phyloP scores from a whole-genome alignment of 2,888 invertebrate species.

The Netelia fuscicornis region DNA sequence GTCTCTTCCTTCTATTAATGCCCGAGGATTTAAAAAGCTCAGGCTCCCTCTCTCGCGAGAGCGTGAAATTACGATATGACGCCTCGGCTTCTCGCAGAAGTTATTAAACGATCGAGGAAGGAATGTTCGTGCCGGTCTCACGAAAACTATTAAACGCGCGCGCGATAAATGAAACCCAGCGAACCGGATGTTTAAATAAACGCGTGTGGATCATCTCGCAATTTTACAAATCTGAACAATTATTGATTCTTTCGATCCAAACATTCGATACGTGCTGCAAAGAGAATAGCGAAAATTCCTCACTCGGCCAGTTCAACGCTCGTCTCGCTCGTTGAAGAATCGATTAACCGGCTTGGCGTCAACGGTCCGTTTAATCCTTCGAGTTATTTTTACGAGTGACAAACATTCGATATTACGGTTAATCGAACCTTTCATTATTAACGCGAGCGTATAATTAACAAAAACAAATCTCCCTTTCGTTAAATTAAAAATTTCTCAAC shows the following conservation, averaged over 20 bases:
- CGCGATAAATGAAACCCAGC: conserved; percentile 18
- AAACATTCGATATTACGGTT: conserved; percentile 10
- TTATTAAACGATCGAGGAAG: conserved; percentile 57
- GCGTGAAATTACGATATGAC: conserved; percentile 77
- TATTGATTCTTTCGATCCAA: neutral
- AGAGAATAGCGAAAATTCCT: conserved; percentile 70
- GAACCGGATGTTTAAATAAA: neutral
- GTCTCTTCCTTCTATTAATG: conserved; percentile 44
- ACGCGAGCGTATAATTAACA: neutral
- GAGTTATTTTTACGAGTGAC: conserved; percentile 5
- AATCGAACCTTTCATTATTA: neutral
- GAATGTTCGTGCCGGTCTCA: conserved; percentile 61
- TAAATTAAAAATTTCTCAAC: neutral
- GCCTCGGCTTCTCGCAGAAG: conserved; percentile 60
- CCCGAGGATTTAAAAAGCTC: conserved; percentile 25
- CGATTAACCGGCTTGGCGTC: conserved; percentile 69
- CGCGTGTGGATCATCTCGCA: neutral
- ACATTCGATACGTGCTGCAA: neutral
- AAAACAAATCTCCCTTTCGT: neutral
- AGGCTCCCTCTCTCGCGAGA: conserved; percentile 67
- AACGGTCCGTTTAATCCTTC: conserved; percentile 14
- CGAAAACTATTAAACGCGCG: conserved; percentile 40
- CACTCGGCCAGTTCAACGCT: conserved; percentile 71
- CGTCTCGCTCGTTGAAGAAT: conserved; percentile 71
- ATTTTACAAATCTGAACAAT: neutral